Conservation (phyloP, 2,797 vertebrate genomes). For the Cirrhinus molitorella region DNA sequence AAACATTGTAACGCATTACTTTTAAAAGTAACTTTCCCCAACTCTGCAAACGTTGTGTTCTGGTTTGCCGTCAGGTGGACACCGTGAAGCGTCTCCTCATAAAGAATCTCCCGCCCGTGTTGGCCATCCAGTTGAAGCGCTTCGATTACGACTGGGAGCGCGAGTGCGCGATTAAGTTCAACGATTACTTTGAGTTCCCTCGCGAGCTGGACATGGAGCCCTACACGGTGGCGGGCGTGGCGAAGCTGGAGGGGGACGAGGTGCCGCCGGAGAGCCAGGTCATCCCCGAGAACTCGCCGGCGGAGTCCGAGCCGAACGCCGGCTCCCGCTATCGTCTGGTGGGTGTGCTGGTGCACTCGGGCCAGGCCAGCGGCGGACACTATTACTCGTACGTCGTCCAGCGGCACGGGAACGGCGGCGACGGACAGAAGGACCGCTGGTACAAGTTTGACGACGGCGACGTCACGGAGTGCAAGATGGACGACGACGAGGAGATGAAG, state of each 20-base stretch:
- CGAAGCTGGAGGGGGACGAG: conserved; percentile 94
- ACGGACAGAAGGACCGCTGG: conserved; percentile 95
- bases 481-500: conserved; percentile 99
- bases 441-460: conserved; percentile 99
- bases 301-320: conserved; percentile 83
- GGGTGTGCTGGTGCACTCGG: conserved; percentile 96
- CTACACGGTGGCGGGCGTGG: conserved; percentile 96
- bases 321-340: conserved; percentile 96
- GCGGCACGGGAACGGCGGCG: conserved; percentile 84
- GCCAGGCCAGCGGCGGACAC: conserved; percentile 97
- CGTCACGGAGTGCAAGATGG: conserved; percentile 99
- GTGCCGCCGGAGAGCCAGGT: conserved; percentile 95
- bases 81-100: conserved; percentile 97
- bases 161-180: conserved; percentile 99
- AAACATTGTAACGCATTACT: no score
- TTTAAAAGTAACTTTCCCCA: no score
- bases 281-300: conserved; percentile 92
- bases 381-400: conserved; percentile 99
- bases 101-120: conserved; percentile 96
- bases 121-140: conserved; percentile 97
- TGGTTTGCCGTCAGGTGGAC: conserved; percentile 85
- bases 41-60: no score
- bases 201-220: conserved; percentile 99
- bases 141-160: conserved; percentile 99
- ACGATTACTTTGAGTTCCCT: conserved; percentile 99